Evolutionary conservation across 2,797 vertebrate species (phyloP).

Genomic region (Lepus oiostolus): DNA sequence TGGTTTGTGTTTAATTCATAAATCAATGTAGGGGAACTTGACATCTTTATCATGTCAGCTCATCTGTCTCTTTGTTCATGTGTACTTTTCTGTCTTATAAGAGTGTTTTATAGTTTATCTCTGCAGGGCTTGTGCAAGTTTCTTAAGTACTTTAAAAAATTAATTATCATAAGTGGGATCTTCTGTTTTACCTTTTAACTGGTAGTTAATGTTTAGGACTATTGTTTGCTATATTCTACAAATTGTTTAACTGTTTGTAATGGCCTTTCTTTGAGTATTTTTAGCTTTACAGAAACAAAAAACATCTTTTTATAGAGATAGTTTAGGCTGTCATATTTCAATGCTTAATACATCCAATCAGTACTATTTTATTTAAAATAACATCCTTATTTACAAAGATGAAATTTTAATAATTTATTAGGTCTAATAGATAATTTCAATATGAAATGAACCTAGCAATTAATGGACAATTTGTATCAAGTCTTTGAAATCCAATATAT

Average conservation of each 20-base stretch:
- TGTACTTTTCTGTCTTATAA: constrained; percentile 4
- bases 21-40: background rate
- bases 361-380: background rate
- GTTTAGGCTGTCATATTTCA: background rate
- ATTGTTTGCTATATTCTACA: background rate
- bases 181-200: background rate
- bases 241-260: background rate
- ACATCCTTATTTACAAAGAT: no score
- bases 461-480: no score
- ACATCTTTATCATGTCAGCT: background rate
- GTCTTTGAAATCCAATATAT: no score
- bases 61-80: background rate
- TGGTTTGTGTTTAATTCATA: background rate
- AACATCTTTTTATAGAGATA: background rate
- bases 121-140: background rate
- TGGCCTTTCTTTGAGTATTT: background rate
- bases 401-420: no score
- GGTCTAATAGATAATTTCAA: constrained; percentile 12
- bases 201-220: background rate
- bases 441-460: no score
- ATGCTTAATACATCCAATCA: background rate
- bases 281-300: background rate
- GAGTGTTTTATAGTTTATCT: background rate
- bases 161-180: background rate
- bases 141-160: background rate